Conservation (phyloP, 64 coral and sea anemone genomes). For the Actinia tenebrosa region DNA sequence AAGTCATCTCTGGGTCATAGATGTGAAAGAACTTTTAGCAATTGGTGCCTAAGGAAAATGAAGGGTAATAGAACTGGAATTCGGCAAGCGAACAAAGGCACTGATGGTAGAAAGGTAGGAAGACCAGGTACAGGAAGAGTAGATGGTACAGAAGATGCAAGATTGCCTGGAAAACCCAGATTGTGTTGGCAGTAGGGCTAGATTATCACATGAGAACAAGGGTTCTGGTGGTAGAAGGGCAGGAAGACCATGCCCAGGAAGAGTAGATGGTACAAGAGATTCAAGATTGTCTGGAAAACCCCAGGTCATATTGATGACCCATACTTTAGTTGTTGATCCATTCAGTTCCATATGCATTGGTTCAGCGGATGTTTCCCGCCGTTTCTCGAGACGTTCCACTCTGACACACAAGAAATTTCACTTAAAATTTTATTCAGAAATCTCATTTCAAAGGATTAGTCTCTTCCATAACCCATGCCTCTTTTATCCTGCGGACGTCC, state of each 20-base stretch:
- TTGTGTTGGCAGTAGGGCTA: background rate
- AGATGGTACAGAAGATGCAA: background rate
- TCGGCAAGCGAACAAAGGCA: background rate
- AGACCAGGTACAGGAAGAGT: background rate
- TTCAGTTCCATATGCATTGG: too few relatives aligned
- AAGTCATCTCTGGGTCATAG: background rate
- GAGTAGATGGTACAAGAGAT: background rate
- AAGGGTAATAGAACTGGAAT: background rate
- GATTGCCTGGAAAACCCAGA: background rate
- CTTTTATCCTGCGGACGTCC: too few relatives aligned
- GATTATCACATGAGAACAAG: background rate
- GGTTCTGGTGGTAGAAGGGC: background rate
- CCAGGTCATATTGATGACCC: background rate
- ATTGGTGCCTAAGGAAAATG: background rate
- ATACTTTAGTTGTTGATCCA: too few relatives aligned
- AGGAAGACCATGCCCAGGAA: background rate
- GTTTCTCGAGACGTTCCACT: too few relatives aligned
- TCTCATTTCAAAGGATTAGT: too few relatives aligned
- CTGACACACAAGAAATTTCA: too few relatives aligned
- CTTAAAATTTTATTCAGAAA: too few relatives aligned
- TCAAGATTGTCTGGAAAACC: background rate
- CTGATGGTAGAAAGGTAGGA: background rate
- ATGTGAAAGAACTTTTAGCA: background rate
- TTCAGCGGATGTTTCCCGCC: too few relatives aligned
- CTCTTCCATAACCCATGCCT: too few relatives aligned